A percentile compares a stretch with the other conserved stretches of the same genome.
phyloP scores from a whole-genome alignment of 2,888 invertebrate species.

The Meganola albula region DNA sequence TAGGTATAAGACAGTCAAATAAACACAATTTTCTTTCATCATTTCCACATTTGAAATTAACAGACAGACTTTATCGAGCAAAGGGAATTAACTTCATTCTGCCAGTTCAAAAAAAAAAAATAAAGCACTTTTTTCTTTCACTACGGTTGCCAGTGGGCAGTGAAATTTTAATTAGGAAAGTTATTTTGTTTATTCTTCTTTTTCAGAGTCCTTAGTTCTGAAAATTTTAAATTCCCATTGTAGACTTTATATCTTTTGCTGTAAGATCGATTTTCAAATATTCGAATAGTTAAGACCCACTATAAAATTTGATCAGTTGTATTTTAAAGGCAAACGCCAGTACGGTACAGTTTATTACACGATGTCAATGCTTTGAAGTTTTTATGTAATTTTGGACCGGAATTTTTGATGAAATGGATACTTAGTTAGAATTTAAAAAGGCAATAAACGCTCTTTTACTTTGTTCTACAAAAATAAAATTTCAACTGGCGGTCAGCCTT shows the following conservation, averaged over 20 bases:
- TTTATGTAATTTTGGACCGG: conserved; percentile 20
- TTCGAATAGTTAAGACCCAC: conserved; percentile 1
- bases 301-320: conserved; percentile 31
- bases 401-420: conserved; percentile 14
- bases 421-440: conserved; percentile 9
- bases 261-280: conserved; percentile 11
- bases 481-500: too few species aligned
- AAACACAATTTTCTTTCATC: too few species aligned
- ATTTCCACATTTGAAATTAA: conserved; percentile 27
- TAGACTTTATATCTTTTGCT: conserved; percentile 4
- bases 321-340: conserved; percentile 34
- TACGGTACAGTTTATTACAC: conserved; percentile 27
- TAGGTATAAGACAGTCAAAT: too few species aligned
- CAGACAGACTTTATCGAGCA: conserved; percentile 30
- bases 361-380: conserved; percentile 28
- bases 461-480: too few species aligned
- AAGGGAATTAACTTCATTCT: conserved; percentile 40
- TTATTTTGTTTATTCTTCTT: conserved; percentile 41
- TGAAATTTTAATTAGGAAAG: conserved; percentile 63
- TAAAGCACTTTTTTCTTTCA: conserved; percentile 34
- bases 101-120: conserved; percentile 30
- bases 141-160: conserved; percentile 42
- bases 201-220: conserved; percentile 27
- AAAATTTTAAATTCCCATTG: conserved; percentile 8
- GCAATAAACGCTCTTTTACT: too few species aligned